These are phyloP conservation scores for Atopsyche davidsoni DNA, from an alignment of 1,140 invertebrate species.

Conservation along the genomic window DNA sequence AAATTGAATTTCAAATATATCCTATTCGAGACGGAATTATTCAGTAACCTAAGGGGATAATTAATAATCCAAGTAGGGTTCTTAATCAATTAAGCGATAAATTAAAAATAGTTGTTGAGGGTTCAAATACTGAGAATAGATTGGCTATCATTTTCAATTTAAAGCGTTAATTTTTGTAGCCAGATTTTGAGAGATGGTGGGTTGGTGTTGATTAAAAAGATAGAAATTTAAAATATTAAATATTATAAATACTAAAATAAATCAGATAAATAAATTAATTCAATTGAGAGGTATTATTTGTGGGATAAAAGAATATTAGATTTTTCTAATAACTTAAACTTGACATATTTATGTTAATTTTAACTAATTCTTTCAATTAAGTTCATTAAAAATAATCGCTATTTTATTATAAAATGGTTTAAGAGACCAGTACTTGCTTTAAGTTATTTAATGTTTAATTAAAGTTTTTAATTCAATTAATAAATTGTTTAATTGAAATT, in stretches of 20 bases:
- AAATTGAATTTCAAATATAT: conserved; percentile 42
- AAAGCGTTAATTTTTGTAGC: too few species aligned
- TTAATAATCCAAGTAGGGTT: conserved; percentile 42
- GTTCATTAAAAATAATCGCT: conserved; percentile 53
- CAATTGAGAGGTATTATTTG: conserved; percentile 49
- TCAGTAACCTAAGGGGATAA: conserved; percentile 45
- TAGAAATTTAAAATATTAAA: conserved; percentile 46
- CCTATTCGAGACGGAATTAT: conserved; percentile 43
- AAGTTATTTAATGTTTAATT: conserved; percentile 59
- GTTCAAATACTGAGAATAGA: conserved; percentile 51
- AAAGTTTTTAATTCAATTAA: conserved; percentile 51
- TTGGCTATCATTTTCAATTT: conserved; percentile 53
- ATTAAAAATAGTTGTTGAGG: conserved; percentile 40
- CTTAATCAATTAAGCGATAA: conserved; percentile 51
- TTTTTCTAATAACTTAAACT: conserved; percentile 50
- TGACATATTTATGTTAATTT: conserved; percentile 51
- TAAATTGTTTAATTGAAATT: conserved; percentile 58
- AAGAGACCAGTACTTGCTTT: conserved; percentile 56
- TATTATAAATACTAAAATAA: conserved; percentile 45
- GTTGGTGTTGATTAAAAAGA: conserved; percentile 26
- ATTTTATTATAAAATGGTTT: conserved; percentile 46
- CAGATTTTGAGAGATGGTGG: conserved; percentile 30
- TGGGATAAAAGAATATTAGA: conserved; percentile 50
- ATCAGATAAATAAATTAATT: conserved; percentile 43
- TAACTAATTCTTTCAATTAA: conserved; percentile 47